A percentile compares a stretch with the other conserved stretches of the same genome.
phyloP scores from a whole-genome alignment of 2,888 invertebrate genomes.

The Hydrotaea cyrtoneurina region DNA sequence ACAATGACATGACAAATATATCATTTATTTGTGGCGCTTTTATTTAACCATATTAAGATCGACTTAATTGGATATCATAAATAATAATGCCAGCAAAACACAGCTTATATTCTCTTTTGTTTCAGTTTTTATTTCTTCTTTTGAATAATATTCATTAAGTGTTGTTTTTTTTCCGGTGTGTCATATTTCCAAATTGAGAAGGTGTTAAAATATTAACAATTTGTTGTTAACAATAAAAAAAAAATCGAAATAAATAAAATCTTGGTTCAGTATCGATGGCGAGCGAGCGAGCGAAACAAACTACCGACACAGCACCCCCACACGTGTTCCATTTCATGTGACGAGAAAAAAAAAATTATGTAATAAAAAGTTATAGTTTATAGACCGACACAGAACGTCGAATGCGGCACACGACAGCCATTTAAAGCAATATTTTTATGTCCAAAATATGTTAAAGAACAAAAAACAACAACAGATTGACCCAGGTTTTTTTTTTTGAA shows the following conservation, averaged over 20 bases:
- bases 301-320: background rate
- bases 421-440: background rate
- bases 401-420: background rate
- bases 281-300: background rate
- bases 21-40: constrained; percentile 52
- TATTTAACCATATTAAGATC: constrained; percentile 49
- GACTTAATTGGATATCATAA: constrained; percentile 31
- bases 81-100: background rate
- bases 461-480: no score
- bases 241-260: background rate
- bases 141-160: no score
- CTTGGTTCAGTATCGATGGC: background rate
- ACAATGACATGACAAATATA: background rate
- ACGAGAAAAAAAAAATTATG: no score
- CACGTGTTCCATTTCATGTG: background rate
- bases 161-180: background rate
- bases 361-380: background rate
- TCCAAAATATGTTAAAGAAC: no score
- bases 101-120: background rate
- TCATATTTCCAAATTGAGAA: constrained; percentile 17
- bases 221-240: constrained; percentile 15
- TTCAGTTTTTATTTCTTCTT: no score
- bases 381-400: background rate
- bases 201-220: constrained; percentile 31
- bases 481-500: no score